phyloP scores from a whole-genome alignment of 1,140 invertebrate species.

The Drosophila sproati region DNA sequence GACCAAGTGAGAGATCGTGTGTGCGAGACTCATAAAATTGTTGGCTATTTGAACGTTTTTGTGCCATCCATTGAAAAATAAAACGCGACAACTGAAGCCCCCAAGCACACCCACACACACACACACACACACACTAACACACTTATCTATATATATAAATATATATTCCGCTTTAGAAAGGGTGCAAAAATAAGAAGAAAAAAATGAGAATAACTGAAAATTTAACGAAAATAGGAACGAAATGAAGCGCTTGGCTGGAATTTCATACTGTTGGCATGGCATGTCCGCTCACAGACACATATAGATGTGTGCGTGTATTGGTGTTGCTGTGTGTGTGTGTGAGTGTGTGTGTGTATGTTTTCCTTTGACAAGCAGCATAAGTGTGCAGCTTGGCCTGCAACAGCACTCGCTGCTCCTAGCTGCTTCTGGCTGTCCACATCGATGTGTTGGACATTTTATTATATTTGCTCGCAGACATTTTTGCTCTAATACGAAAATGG shows the following conservation, averaged over 20 bases:
- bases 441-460: constrained; percentile 81
- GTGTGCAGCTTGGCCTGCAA: constrained; percentile 49
- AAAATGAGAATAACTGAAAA: not conserved
- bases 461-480: constrained; percentile 83
- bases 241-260: constrained; percentile 76
- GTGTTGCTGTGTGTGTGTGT: not conserved
- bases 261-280: constrained; percentile 74
- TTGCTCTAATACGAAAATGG: constrained; percentile 84
- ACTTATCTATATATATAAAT: not conserved
- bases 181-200: constrained; percentile 40
- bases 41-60: constrained; percentile 80
- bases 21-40: constrained; percentile 78
- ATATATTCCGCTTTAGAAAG: constrained; percentile 22
- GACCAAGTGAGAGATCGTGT: constrained; percentile 53
- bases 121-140: constrained; percentile 25
- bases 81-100: constrained; percentile 62
- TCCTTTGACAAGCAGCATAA: constrained; percentile 79
- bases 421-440: constrained; percentile 44
- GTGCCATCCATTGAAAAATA: constrained; percentile 77
- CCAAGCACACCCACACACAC: constrained; percentile 29
- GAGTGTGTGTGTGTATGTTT: constrained; percentile 57
- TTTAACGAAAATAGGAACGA: constrained; percentile 61
- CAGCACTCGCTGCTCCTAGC: constrained; percentile 20
- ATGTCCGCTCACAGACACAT: constrained; percentile 19
- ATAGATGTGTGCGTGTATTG: constrained; percentile 44